These are phyloP conservation scores for Huso huso DNA, from an alignment of 2,797 vertebrate species.

Conservation along the genomic window DNA sequence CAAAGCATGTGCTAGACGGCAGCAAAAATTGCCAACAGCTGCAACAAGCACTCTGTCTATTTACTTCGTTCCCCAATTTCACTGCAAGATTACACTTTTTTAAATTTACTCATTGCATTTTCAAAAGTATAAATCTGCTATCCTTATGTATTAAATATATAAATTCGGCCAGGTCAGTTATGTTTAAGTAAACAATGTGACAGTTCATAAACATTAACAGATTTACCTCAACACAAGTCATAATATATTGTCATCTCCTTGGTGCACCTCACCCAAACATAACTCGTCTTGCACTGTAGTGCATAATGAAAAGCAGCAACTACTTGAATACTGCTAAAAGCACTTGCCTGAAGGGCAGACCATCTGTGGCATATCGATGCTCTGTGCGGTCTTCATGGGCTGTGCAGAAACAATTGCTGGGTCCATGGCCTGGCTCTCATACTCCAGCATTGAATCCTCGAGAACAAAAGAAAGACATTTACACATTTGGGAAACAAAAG, in stretches of 20 bases:
- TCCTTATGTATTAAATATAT: too few species aligned
- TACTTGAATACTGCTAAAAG: too few species aligned
- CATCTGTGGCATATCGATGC: conserved; percentile 81
- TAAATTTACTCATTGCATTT: too few species aligned
- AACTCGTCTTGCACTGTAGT: not conserved
- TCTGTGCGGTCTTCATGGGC: conserved; percentile 85
- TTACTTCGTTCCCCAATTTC: too few species aligned
- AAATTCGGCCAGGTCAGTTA: too few species aligned
- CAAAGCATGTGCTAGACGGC: not conserved
- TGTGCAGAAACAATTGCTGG: conserved; percentile 95
- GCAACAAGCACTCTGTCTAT: not conserved
- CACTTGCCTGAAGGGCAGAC: conserved; percentile 78
- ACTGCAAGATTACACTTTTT: too few species aligned
- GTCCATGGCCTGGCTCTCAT: conserved; percentile 89
- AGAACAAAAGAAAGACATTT: conserved; percentile 4
- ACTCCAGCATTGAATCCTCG: conserved; percentile 95
- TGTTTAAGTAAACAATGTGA: too few species aligned
- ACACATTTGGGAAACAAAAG: too few species aligned
- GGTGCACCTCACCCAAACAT: not conserved
- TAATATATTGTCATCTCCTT: not conserved
- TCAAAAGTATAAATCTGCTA: too few species aligned
- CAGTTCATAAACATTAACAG: too few species aligned
- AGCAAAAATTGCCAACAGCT: conserved; percentile 22
- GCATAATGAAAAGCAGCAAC: not conserved
- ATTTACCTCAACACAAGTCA: not conserved